Conservation (phyloP, 2,888 invertebrate genomes). For the Dasypolia templi region DNA sequence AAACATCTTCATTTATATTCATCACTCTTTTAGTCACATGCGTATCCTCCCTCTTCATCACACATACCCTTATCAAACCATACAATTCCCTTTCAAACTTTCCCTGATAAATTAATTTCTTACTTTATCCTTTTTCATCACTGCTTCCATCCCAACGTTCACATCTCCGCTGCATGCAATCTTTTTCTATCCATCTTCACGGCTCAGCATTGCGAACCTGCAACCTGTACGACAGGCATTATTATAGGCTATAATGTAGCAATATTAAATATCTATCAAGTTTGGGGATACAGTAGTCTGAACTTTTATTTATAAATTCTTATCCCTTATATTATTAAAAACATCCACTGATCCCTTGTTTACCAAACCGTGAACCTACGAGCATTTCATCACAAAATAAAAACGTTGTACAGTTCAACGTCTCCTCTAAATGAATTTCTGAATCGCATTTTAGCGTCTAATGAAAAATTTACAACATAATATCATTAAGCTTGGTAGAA, state of each 20-base stretch:
- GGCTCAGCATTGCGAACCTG: too few species aligned
- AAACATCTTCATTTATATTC: too few species aligned
- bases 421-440: slow-evolving; percentile 31
- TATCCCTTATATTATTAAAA: neutral
- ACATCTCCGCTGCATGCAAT: too few species aligned
- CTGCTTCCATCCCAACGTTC: too few species aligned
- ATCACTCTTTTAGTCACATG: too few species aligned
- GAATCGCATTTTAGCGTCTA: slow-evolving; percentile 33
- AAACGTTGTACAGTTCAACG: slow-evolving; percentile 32
- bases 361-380: neutral
- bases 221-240: too few species aligned
- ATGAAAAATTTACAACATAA: slow-evolving; percentile 41
- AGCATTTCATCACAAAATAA: neutral
- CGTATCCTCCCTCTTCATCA: too few species aligned
- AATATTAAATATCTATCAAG: neutral
- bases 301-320: neutral
- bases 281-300: neutral
- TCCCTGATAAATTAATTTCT: too few species aligned
- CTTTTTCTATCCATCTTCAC: too few species aligned
- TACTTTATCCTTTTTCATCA: too few species aligned
- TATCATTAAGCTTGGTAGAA: slow-evolving; percentile 24
- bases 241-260: neutral
- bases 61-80: too few species aligned
- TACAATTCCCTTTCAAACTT: too few species aligned
- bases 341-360: neutral